Evolutionary conservation across 2,888 invertebrate genomes (phyloP).

Genomic region (Exephanes ischioxanthus): DNA sequence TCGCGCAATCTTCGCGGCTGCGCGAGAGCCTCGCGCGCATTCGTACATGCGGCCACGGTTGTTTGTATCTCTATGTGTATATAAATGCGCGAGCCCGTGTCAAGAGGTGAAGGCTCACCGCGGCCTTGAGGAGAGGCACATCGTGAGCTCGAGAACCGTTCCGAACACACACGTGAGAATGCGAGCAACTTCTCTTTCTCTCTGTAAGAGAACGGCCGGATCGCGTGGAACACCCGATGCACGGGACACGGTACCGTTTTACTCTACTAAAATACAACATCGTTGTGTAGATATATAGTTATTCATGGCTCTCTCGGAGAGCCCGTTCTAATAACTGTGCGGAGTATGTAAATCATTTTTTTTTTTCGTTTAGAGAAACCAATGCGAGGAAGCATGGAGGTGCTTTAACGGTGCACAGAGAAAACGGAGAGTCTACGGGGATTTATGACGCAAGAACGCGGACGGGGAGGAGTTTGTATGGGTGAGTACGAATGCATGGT

Average conservation of each 20-base stretch:
- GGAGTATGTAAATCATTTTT: conserved; percentile 41
- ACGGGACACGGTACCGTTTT: conserved; percentile 62
- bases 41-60: conserved; percentile 33
- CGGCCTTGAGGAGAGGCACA: conserved; percentile 78
- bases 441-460: conserved; percentile 11
- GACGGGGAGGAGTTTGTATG: not conserved
- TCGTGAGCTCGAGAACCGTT: conserved; percentile 59
- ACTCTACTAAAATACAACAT: conserved; percentile 37
- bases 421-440: conserved; percentile 1
- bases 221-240: conserved; percentile 57
- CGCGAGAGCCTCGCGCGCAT: conserved; percentile 32
- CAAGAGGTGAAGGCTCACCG: conserved; percentile 82
- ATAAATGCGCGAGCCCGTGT: conserved; percentile 73
- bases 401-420: not conserved
- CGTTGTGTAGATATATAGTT: conserved; percentile 41
- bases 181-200: conserved; percentile 51
- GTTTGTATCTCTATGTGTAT: conserved; percentile 59
- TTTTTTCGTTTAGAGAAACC: not conserved
- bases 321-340: conserved; percentile 53
- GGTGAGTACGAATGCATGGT: conserved; percentile 1
- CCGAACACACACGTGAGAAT: conserved; percentile 60
- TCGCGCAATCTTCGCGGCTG: not conserved
- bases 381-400: conserved; percentile 7
- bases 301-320: conserved; percentile 47
- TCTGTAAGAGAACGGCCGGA: conserved; percentile 58